Evolutionary conservation across 2,888 invertebrate genomes (phyloP), one percentile per base, ranked within the genome.

Genomic region (Hetaerina titia): DNA sequence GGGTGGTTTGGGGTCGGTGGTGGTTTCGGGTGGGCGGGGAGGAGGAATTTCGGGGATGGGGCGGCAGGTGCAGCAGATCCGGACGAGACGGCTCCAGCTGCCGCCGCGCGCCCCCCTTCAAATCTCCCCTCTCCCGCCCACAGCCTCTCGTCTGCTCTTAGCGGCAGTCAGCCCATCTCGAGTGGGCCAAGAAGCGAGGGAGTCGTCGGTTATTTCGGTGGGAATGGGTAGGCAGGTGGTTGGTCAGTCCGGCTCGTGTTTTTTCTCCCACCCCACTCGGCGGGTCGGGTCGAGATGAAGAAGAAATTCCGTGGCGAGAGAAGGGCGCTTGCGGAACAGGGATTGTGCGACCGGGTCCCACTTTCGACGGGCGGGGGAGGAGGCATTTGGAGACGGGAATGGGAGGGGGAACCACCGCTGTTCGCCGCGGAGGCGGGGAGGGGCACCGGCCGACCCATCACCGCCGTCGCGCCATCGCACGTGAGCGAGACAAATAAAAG

Each of bases 21-120:
- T n/a, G 69, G 69, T 69, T n/a, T 69, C 13, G 81, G 81, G 22
- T 31, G 25, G 25, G 81, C 9, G 81, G 2, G 31, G 81, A 81
- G 11, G 81, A 31, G 31, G 81, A 81, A 81, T 81, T 25, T 81
- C 81, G 81, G 81, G 81, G 81, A 81, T 81, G 81, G 81, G 81
- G 31, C 25, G 81, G 81, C 81, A 81, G 81, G 81, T 81, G 81
- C 81, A 81, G 11, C n/a, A n/a, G 69, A 4, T 1, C 45, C 45
- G 45, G 45, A 45, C 45, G 45, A 45, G 45, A 45, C 69, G 69
- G 25, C 25, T 25, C 25, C 81, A 31, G 31, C 81, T 81, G 31
- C 31, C 31, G 81, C 31, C 25, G 45, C 1, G 45, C 45, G 45
- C 45, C 45, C 45, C 45, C 45, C n/a, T n/a, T 45, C 45, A 45